Base-by-base conservation (phyloP, 2,888 invertebrate species). In the Rotaria macrura region DNA sequence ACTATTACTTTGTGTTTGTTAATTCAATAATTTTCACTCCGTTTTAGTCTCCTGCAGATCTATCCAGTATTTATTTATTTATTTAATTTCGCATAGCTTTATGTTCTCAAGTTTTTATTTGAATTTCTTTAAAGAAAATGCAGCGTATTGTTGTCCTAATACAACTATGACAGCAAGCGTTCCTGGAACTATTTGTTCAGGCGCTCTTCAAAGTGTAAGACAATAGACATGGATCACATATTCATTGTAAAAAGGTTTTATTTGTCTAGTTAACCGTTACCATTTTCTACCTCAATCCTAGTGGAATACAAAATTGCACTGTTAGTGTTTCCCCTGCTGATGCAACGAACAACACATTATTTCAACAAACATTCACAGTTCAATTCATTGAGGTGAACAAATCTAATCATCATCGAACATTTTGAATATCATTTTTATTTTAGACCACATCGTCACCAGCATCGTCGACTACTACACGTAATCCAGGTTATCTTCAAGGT, bases 271-370 rank as follows among this genome's bases (percentile, higher is more conserved):
- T 65, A 34, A 14, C 29, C 38, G 10, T 65, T 7, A 17, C 4
- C 20, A 65, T 65, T 1, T 20, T 20, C 2, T 65, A 65, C 20
- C 3, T 4, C 6, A 65, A 34, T 65, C 34, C 65, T 34, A 38
- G 5, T 65, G 65, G 65, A 34, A 65, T 65, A 20, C 2, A 4
- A 34, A 34, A 6, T 29, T 4, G 34, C 4, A 34, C 0, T 65
- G 65, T 38, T 4, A 65, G 6, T 34, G 0, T 7, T 34, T 5
- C 17, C 0, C 17, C 1, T 34, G 34, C 0, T 1, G 9, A 1
- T 14, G 65, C 65, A 34, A 1, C 34, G 34, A 34, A 0, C 7
- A 6, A 2, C 20, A 38, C 34, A 20, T 3, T 20, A 65, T 65
- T 34, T 34, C 5, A 34, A 20, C 65, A 65, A 65, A 34, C 65